A percentile compares a stretch with the other conserved stretches of the same genome.
These are phyloP conservation scores for Microcebus ravelobensis DNA, from an alignment of 2,113 vertebrate species.

Conservation along the genomic window DNA sequence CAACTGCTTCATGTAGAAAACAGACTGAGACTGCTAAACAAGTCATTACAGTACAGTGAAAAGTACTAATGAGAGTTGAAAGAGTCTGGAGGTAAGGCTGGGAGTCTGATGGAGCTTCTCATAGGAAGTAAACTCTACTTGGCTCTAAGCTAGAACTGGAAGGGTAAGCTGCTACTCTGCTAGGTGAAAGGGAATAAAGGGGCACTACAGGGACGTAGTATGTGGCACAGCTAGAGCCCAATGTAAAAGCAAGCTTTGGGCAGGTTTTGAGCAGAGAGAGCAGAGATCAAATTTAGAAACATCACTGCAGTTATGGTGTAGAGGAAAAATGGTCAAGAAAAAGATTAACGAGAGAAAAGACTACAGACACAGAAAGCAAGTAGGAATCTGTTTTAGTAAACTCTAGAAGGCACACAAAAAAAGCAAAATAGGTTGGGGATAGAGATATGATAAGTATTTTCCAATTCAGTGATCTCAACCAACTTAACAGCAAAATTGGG, in stretches of 20 bases:
- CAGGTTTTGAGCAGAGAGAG: neutral
- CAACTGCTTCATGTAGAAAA: neutral
- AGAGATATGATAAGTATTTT: neutral
- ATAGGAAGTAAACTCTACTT: neutral
- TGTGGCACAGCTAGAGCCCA: neutral
- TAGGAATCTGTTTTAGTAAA: neutral
- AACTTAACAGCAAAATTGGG: conserved; percentile 24
- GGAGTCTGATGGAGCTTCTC: neutral
- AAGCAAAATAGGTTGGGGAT: neutral
- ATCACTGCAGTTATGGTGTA: neutral
- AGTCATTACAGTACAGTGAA: neutral
- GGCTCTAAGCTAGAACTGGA: neutral
- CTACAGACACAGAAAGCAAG: neutral
- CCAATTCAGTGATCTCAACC: neutral
- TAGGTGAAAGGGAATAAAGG: neutral
- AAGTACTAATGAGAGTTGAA: neutral
- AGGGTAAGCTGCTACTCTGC: neutral
- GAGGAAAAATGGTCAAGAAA: neutral
- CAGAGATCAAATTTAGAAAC: neutral
- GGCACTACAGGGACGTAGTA: neutral
- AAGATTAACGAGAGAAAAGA: neutral
- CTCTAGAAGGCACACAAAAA: neutral
- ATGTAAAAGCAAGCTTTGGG: neutral
- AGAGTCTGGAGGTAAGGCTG: neutral
- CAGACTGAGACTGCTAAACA: neutral